phyloP scores from a whole-genome alignment of 2,113 vertebrate species.

The Ascaphus truei region DNA sequence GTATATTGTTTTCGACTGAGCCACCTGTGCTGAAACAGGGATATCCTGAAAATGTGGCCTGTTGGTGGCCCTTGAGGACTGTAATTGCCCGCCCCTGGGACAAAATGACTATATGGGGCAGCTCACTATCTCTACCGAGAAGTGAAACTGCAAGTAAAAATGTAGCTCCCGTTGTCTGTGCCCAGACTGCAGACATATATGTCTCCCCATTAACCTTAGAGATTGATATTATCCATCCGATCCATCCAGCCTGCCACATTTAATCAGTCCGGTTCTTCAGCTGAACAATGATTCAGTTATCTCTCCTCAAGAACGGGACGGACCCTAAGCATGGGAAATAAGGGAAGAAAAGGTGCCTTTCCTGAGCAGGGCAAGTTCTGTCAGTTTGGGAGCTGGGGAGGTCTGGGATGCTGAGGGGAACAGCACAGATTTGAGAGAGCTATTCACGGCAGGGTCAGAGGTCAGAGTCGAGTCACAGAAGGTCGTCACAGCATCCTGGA shows the following conservation, averaged over 20 bases:
- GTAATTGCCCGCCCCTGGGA: no score
- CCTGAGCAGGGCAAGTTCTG: not conserved
- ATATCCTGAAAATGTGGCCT: no score
- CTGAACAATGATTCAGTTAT: constrained; percentile 5
- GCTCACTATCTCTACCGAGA: no score
- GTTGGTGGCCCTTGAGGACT: no score
- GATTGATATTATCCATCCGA: no score
- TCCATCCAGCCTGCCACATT: constrained; percentile 26
- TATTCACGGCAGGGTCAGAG: constrained; percentile 23
- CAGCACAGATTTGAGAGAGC: not conserved
- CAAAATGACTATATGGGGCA: no score
- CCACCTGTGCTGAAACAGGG: no score
- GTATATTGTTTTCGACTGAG: no score
- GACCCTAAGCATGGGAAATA: not conserved
- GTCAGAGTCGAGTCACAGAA: constrained; percentile 30
- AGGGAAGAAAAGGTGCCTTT: not conserved
- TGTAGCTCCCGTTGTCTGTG: no score
- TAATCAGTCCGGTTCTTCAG: not conserved
- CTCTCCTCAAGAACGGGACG: not conserved
- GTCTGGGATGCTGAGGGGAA: not conserved
- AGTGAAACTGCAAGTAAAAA: no score
- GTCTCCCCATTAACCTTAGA: no score
- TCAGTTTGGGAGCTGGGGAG: not conserved
- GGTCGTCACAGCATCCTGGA: constrained; percentile 21
- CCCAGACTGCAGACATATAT: no score